Evolutionary conservation across 2,113 vertebrate genomes (phyloP).

Genomic region (Accipiter cooperii): DNA sequence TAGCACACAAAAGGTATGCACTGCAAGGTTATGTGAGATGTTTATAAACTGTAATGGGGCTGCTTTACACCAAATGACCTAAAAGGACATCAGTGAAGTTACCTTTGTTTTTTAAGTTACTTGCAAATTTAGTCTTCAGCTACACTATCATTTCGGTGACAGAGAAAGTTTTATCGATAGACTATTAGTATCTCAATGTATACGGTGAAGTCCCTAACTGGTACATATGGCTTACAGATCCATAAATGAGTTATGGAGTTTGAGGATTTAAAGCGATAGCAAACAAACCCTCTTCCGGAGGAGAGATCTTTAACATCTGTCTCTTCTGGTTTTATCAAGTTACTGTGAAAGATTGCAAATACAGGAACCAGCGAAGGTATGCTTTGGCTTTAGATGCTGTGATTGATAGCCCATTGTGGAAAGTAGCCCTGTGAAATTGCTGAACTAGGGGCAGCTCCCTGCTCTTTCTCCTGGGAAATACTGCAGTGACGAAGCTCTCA

Average conservation of each 20-base stretch:
- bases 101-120: background rate
- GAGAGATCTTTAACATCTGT: background rate
- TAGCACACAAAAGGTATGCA: background rate
- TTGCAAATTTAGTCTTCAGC: background rate
- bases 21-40: fast-evolving
- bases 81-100: background rate
- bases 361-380: background rate
- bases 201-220: background rate
- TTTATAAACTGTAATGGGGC: background rate
- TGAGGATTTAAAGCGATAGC: background rate
- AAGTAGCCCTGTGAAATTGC: background rate
- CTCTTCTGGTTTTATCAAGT: background rate
- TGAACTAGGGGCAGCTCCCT: background rate
- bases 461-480: background rate
- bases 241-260: background rate
- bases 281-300: background rate
- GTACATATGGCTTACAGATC: background rate
- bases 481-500: background rate
- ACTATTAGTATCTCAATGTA: background rate
- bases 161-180: background rate
- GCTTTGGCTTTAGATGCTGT: background rate
- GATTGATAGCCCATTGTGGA: background rate
- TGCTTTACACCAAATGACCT: background rate
- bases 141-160: background rate
- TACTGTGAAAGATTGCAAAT: background rate